Conservation (phyloP, 2,797 vertebrate genomes). For the Notamacropus eugenii region DNA sequence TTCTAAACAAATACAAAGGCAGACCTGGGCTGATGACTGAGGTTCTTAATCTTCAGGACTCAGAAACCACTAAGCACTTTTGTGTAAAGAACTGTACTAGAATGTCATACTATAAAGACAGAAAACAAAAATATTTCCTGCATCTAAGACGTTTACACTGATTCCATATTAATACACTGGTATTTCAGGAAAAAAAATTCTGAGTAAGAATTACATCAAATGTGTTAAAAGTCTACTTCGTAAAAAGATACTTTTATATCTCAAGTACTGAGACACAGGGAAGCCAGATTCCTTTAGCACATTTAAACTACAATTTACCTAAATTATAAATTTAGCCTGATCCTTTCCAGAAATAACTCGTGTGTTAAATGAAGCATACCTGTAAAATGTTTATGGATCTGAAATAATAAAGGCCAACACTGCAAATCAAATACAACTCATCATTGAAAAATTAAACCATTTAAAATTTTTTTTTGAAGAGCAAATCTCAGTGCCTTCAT, state of each 20-base stretch:
- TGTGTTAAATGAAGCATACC: background rate
- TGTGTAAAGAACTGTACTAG: background rate
- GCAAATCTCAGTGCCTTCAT: slow-evolving; percentile 87
- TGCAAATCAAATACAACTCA: slow-evolving; percentile 39
- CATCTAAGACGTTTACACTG: background rate
- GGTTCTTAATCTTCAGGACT: background rate
- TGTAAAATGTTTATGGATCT: background rate
- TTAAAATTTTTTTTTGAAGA: slow-evolving; percentile 57
- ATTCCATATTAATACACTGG: background rate
- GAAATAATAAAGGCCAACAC: background rate
- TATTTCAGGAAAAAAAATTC: background rate
- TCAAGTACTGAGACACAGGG: background rate
- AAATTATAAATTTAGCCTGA: background rate
- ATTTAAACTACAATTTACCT: background rate
- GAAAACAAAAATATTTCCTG: background rate
- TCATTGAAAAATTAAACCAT: background rate
- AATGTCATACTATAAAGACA: background rate
- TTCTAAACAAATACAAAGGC: background rate
- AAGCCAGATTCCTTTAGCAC: background rate
- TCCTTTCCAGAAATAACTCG: background rate
- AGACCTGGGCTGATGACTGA: background rate
- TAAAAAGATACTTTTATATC: background rate
- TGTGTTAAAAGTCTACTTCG: background rate
- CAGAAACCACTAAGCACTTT: background rate
- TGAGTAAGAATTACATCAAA: background rate